Percentiles rank a stretch among this genome's conserved stretches.
phyloP scores from a whole-genome alignment of 2,113 vertebrate species.

The Cyphomyrus discorhynchus region DNA sequence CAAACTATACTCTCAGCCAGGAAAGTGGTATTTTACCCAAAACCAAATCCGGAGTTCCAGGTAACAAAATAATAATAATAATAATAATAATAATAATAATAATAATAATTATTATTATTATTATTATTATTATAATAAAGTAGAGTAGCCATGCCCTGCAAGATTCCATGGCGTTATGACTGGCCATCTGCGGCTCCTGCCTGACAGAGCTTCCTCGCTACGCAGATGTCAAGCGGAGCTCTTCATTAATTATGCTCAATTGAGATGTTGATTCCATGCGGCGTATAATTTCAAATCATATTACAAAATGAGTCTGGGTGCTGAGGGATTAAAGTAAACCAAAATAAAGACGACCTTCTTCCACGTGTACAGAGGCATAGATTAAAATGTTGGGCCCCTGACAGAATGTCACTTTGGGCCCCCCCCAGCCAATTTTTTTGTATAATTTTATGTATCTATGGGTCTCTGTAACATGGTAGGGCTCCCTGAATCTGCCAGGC shows the following conservation, averaged over 20 bases:
- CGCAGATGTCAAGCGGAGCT: not conserved
- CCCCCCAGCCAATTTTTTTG: not conserved
- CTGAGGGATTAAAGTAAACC: not conserved
- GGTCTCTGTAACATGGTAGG: not conserved
- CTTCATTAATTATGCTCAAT: not conserved
- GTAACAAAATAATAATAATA: not conserved
- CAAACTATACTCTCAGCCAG: not conserved
- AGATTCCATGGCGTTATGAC: not conserved
- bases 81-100: not conserved
- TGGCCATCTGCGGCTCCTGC: not conserved
- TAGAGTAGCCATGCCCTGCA: not conserved
- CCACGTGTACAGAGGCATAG: not conserved
- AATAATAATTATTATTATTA: slow-evolving; percentile 42
- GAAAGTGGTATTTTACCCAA: not conserved
- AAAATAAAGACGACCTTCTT: not conserved
- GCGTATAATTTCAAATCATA: not conserved
- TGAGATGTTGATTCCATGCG: not conserved
- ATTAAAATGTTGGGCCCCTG: not conserved
- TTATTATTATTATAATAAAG: slow-evolving; percentile 1
- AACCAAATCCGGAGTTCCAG: not conserved
- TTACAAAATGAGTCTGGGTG: not conserved
- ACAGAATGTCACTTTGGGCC: not conserved
- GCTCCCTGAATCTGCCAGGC: not conserved
- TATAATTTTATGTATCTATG: not conserved
- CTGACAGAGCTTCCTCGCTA: not conserved